Evolutionary conservation across 2,797 vertebrate genomes (phyloP).

Genomic region (Rousettus madagascariensis): DNA sequence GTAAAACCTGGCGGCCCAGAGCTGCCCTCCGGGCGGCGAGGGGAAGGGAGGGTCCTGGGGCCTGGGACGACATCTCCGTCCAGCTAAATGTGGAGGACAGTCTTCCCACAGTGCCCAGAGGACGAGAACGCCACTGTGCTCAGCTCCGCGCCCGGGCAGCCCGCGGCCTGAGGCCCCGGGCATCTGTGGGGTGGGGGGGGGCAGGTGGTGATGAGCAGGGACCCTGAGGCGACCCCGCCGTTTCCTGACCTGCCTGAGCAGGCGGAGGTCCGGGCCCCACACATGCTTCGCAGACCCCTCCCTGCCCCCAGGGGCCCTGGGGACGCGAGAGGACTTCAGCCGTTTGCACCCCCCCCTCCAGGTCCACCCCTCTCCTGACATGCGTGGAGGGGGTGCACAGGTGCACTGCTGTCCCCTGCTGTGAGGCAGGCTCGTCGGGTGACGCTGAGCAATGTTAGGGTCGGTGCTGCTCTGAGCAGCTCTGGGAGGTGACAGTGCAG

Average conservation of each 20-base stretch:
- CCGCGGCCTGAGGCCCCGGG: neutral
- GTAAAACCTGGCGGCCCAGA: neutral
- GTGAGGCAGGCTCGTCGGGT: accelerated
- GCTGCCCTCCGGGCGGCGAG: neutral
- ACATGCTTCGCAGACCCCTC: too few relatives aligned
- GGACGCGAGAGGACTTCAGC: neutral
- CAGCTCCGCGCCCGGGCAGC: neutral
- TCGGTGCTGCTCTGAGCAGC: neutral
- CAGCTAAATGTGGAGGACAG: too few relatives aligned
- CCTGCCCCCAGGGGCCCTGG: neutral
- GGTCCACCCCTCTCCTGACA: accelerated
- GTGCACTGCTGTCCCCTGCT: too few relatives aligned
- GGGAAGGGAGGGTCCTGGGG: neutral
- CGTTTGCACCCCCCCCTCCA: neutral
- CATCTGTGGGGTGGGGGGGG: neutral
- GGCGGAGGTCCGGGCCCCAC: neutral
- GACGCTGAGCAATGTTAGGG: neutral
- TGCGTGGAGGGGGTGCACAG: accelerated
- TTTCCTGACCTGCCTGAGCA: neutral
- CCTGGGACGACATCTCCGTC: neutral
- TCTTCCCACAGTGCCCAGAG: too few relatives aligned
- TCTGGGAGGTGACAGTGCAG: accelerated
- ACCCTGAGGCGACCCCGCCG: accelerated
- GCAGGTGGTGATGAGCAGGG: neutral
- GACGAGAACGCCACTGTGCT: too few relatives aligned